These are phyloP conservation scores for Chloropsis hardwickii DNA, from an alignment of 2,113 vertebrate species.

Conservation along the genomic window DNA sequence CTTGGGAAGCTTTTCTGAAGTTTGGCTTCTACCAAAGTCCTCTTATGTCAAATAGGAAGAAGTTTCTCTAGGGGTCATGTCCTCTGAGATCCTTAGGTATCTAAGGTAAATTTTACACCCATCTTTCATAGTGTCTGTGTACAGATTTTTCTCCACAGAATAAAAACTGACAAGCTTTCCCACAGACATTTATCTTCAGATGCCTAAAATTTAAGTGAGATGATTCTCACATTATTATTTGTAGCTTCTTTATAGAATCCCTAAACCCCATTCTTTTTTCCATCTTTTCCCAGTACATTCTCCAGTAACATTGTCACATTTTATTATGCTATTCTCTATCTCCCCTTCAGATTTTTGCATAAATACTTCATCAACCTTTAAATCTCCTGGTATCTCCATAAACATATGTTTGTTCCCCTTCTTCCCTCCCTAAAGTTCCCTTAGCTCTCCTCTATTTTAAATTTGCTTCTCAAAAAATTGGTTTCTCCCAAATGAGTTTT, in stretches of 20 bases:
- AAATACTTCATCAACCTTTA: constrained; percentile 36
- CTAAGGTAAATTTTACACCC: background rate
- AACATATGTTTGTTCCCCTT: constrained; percentile 32
- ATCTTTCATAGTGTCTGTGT: background rate
- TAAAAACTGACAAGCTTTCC: background rate
- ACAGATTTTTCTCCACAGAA: background rate
- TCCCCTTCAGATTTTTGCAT: background rate
- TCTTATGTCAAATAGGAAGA: background rate
- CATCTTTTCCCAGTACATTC: background rate
- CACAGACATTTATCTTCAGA: background rate
- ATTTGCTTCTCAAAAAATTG: background rate
- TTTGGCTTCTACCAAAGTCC: background rate
- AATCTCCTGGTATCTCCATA: constrained; percentile 28
- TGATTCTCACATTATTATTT: background rate
- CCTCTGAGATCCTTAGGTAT: background rate
- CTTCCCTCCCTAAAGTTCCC: background rate
- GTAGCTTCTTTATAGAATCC: background rate
- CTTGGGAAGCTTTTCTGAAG: background rate
- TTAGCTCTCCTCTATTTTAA: constrained; percentile 5
- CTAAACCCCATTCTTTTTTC: background rate
- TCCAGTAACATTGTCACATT: background rate
- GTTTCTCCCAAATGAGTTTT: background rate
- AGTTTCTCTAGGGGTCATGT: background rate
- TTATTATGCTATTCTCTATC: background rate
- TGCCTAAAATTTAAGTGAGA: background rate